These are phyloP conservation scores for Anthoscopus minutus DNA, from an alignment of 2,113 vertebrate genomes.

Conservation along the genomic window DNA sequence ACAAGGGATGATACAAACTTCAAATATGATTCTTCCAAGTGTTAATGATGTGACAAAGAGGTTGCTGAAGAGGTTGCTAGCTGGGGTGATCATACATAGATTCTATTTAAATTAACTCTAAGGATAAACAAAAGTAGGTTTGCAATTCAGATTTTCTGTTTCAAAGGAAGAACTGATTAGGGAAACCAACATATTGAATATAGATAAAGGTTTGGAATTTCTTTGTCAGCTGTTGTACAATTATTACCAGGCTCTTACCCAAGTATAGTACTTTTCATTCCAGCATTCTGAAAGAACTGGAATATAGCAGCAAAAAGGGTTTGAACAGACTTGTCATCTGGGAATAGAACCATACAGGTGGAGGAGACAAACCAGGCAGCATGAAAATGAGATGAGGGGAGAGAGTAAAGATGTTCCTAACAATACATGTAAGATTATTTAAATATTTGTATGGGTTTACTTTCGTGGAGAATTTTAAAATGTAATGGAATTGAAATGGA, in stretches of 20 bases:
- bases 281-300: neutral
- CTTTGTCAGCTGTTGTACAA: neutral
- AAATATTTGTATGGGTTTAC: neutral
- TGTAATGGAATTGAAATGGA: neutral
- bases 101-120: slow-evolving; percentile 12
- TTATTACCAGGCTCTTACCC: neutral
- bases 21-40: neutral
- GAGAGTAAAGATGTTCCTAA: neutral
- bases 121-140: slow-evolving; percentile 7
- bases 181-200: neutral
- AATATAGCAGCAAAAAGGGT: neutral
- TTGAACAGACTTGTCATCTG: neutral
- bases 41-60: neutral
- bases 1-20: neutral
- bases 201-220: neutral
- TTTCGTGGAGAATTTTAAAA: neutral
- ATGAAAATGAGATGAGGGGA: neutral
- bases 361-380: neutral
- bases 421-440: neutral
- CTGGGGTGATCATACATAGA: neutral
- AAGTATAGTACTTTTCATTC: neutral
- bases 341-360: neutral
- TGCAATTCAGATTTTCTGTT: neutral
- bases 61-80: neutral
- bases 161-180: neutral